phyloP scores from a whole-genome alignment of 2,797 vertebrate species.

The Galago senegalensis region DNA sequence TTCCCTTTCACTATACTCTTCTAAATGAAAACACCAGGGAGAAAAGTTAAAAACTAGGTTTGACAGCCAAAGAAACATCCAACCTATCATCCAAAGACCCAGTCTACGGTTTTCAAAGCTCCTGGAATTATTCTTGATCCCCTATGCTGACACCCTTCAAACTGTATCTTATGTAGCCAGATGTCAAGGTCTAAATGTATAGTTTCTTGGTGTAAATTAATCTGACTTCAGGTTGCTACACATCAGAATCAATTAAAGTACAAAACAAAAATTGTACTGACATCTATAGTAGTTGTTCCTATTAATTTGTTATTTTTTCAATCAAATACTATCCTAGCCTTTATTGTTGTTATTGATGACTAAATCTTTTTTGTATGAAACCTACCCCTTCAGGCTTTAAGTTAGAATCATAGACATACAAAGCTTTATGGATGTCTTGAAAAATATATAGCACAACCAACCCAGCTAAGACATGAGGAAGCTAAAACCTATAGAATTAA shows the following conservation, averaged over 20 bases:
- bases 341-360: not conserved
- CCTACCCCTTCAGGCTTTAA: not conserved
- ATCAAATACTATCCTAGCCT: not conserved
- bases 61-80: not conserved
- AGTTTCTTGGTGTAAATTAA: not conserved
- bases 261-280: not conserved
- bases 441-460: not conserved
- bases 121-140: not conserved
- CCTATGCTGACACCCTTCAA: not conserved
- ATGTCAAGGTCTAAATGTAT: not conserved
- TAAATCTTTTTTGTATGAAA: slow-evolving; percentile 9
- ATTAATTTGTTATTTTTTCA: slow-evolving; percentile 6
- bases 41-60: not conserved
- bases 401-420: slow-evolving; percentile 36
- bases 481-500: not conserved
- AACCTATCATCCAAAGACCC: not conserved
- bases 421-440: not conserved
- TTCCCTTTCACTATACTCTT: not conserved
- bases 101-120: not conserved
- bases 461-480: not conserved
- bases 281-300: not conserved
- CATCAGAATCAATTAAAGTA: not conserved
- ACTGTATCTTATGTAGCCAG: not conserved
- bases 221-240: not conserved
- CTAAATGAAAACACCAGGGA: not conserved